phyloP scores from a whole-genome alignment of 2,797 vertebrate genomes.

The Malurus leucopterus region DNA sequence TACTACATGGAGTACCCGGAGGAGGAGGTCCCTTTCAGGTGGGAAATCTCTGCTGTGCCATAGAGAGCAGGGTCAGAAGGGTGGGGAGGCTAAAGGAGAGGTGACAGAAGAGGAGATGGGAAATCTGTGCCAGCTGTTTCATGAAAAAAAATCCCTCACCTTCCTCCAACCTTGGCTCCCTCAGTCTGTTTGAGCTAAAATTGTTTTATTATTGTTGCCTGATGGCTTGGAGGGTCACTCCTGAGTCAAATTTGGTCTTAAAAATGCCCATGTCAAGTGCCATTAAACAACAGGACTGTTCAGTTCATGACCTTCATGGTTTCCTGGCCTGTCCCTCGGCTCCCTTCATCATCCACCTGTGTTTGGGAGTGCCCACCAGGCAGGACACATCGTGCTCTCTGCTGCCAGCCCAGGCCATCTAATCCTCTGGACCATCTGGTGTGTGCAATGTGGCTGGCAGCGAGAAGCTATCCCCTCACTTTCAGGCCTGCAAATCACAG shows the following conservation, averaged over 20 bases:
- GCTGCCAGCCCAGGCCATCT: background rate
- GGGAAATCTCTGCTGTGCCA: background rate
- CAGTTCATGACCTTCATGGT: background rate
- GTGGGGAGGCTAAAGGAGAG: background rate
- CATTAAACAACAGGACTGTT: background rate
- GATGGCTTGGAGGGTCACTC: background rate
- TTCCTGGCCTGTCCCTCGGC: background rate
- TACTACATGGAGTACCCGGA: conserved; percentile 85
- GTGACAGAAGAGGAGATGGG: background rate
- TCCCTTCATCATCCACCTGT: background rate
- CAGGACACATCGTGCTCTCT: background rate
- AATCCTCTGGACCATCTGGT: conserved; percentile 47
- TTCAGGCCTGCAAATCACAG: background rate
- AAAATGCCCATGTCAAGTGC: background rate
- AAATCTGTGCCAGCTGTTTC: background rate
- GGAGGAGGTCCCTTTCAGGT: conserved; percentile 89
- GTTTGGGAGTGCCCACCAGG: background rate
- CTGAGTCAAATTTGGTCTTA: background rate
- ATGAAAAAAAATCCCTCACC: background rate
- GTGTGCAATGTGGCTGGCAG: background rate
- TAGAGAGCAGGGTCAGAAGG: background rate
- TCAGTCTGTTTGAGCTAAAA: background rate
- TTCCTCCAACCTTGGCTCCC: background rate
- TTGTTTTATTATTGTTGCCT: fast-evolving
- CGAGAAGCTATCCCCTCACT: conserved; percentile 6